Conservation (phyloP, 1,140 invertebrate species). For the Megathymus violae region DNA sequence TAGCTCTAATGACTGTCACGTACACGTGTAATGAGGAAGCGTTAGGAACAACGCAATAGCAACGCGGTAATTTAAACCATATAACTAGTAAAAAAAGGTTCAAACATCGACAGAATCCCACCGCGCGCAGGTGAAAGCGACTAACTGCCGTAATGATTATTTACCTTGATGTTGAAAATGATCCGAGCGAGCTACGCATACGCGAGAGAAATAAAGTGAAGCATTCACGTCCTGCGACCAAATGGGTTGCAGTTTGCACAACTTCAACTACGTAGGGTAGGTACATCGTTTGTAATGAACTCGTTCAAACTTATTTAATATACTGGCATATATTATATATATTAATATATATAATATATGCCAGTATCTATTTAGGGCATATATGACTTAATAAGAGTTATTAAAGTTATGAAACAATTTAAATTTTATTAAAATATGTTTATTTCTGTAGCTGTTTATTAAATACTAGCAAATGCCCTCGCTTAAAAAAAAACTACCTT, state of each 20-base stretch:
- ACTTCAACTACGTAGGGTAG: slow-evolving; percentile 13
- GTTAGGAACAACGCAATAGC: slow-evolving; percentile 18
- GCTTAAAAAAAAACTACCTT: no score
- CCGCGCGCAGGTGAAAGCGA: slow-evolving; percentile 17
- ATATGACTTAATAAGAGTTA: no score
- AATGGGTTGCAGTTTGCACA: slow-evolving; percentile 27
- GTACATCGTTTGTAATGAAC: slow-evolving; percentile 15
- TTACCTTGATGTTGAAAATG: slow-evolving; percentile 35
- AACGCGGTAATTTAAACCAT: slow-evolving; percentile 22
- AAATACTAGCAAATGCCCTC: no score
- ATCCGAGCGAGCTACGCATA: slow-evolving; percentile 12
- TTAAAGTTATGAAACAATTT: no score
- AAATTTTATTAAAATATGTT: no score
- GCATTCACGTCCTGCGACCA: slow-evolving; percentile 17
- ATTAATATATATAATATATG: no score
- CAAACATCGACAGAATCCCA: slow-evolving; percentile 5
- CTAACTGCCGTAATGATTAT: slow-evolving; percentile 34
- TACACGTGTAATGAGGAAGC: slow-evolving; percentile 27
- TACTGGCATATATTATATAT: no score
- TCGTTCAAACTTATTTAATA: slow-evolving; percentile 30
- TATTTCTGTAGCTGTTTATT: no score
- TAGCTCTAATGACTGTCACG: slow-evolving; percentile 31
- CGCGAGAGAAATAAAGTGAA: slow-evolving; percentile 21
- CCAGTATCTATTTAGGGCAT: no score
- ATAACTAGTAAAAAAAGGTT: slow-evolving; percentile 18